These are phyloP conservation scores for Cerastoderma edule DNA, from an alignment of 2,888 invertebrate species.

Conservation along the genomic window DNA sequence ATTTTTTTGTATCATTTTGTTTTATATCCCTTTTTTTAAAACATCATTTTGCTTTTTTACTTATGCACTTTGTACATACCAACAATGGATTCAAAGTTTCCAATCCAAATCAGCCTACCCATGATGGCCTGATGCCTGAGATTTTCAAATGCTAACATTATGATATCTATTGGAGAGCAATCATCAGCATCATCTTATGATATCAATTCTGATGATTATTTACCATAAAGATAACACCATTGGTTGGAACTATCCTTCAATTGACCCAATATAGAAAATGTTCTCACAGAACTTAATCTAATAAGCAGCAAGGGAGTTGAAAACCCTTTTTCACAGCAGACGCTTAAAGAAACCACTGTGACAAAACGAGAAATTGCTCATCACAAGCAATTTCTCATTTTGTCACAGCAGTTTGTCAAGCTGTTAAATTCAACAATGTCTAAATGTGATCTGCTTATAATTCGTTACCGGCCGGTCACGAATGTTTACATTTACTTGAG, in stretches of 20 bases:
- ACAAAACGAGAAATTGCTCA: too few relatives aligned
- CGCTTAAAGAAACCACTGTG: too few relatives aligned
- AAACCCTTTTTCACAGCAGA: too few relatives aligned
- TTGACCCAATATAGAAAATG: too few relatives aligned
- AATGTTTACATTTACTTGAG: neutral
- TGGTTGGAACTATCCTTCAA: neutral
- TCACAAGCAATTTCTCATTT: too few relatives aligned
- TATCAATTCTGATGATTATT: neutral
- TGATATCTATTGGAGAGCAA: neutral
- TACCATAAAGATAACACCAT: neutral
- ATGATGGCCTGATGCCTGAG: neutral
- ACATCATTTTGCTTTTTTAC: neutral
- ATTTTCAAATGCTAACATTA: neutral
- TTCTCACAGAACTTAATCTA: too few relatives aligned
- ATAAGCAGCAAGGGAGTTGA: too few relatives aligned
- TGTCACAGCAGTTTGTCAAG: too few relatives aligned
- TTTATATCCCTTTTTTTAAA: constrained; percentile 3
- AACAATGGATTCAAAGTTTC: neutral
- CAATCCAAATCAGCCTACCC: neutral
- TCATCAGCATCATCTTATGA: neutral
- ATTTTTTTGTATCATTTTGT: neutral
- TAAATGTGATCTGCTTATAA: too few relatives aligned
- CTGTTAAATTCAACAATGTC: too few relatives aligned
- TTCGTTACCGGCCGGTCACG: neutral
- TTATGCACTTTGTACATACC: constrained; percentile 8